Percentiles rank a stretch among this genome's conserved stretches.
Evolutionary conservation across 2,113 vertebrate genomes (phyloP).

Genomic region (Corydoras maculifer): DNA sequence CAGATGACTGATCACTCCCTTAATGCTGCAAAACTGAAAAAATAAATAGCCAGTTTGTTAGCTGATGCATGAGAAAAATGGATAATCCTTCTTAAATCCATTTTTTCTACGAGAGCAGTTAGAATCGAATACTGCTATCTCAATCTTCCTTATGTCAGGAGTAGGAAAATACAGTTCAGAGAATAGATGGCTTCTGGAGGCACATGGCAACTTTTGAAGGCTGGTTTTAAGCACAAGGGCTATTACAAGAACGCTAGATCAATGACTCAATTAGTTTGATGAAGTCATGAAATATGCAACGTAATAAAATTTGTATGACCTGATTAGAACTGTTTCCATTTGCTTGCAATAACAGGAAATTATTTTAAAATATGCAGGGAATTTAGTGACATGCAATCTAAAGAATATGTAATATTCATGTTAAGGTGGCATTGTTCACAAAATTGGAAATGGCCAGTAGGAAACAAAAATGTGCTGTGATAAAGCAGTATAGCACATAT

Average conservation of each 20-base stretch:
- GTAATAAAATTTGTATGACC: slow-evolving; percentile 44
- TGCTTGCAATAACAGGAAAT: slow-evolving; percentile 39
- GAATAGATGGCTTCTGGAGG: slow-evolving; percentile 21
- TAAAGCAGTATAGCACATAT: too few relatives aligned
- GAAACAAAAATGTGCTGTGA: slow-evolving; percentile 18
- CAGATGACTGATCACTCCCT: not conserved
- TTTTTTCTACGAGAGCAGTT: not conserved
- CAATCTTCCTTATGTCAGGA: slow-evolving; percentile 17
- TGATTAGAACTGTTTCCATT: slow-evolving; percentile 45
- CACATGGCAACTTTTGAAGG: slow-evolving; percentile 23
- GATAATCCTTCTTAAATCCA: slow-evolving; percentile 2
- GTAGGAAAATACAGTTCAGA: slow-evolving; percentile 25
- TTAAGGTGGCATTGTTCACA: slow-evolving; percentile 37
- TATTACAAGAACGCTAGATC: slow-evolving; percentile 24
- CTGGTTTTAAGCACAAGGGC: slow-evolving; percentile 25
- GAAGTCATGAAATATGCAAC: slow-evolving; percentile 47
- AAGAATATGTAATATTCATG: slow-evolving; percentile 34
- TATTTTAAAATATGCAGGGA: slow-evolving; percentile 41
- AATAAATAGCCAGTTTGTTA: slow-evolving; percentile 1
- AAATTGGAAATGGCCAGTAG: slow-evolving; percentile 17
- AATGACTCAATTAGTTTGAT: slow-evolving; percentile 46
- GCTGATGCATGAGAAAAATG: not conserved
- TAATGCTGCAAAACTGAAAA: not conserved
- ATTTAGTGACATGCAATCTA: slow-evolving; percentile 36
- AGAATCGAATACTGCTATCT: slow-evolving; percentile 10